Conservation (phyloP, 2,797 vertebrate species). For the Acridotheres tristis region DNA sequence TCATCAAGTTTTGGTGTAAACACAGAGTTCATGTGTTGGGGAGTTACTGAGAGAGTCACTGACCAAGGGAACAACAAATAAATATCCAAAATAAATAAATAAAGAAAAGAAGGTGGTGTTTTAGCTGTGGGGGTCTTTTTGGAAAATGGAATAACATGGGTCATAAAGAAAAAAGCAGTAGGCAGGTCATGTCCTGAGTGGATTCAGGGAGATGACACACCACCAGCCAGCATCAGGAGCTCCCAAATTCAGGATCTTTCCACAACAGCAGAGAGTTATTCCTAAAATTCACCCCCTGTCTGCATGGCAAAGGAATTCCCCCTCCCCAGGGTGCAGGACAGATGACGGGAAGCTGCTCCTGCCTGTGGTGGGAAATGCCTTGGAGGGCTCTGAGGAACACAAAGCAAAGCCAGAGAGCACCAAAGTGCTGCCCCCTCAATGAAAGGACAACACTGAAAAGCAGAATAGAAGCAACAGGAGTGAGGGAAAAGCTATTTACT, state of each 20-base stretch:
- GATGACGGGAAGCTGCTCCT: background rate
- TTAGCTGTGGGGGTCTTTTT: background rate
- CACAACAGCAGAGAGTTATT: background rate
- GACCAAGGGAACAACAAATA: constrained; percentile 25
- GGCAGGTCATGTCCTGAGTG: background rate
- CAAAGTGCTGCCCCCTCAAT: background rate
- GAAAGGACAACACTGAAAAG: background rate
- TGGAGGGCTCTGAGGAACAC: background rate
- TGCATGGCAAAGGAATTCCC: background rate
- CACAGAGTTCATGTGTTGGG: constrained; percentile 26
- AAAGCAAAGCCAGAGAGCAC: background rate
- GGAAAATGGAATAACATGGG: background rate
- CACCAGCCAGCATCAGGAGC: background rate
- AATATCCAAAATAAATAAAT: background rate
- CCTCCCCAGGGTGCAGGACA: background rate
- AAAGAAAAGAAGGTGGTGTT: background rate
- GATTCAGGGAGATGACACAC: background rate
- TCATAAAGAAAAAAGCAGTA: background rate
- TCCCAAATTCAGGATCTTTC: background rate
- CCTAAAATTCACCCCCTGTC: background rate
- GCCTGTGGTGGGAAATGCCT: background rate
- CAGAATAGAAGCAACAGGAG: background rate
- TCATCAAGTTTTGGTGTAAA: background rate
- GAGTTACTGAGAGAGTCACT: background rate
- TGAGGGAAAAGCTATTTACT: background rate